These are phyloP conservation scores for Dryobota labecula DNA, from an alignment of 2,888 invertebrate genomes.

Conservation along the genomic window DNA sequence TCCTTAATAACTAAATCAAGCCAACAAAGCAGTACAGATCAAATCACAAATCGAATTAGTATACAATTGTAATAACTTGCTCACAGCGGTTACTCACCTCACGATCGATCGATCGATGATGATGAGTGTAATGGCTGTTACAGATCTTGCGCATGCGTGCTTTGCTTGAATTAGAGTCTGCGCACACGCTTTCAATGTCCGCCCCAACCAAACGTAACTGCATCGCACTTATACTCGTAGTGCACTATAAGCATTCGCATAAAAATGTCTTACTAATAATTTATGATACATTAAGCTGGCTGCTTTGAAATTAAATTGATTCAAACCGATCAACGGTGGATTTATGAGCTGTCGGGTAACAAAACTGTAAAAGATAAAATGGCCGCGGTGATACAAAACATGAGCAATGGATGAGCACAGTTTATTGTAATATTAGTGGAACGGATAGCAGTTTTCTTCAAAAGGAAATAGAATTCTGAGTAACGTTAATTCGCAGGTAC, in stretches of 20 bases:
- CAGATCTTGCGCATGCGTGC: constrained; percentile 66
- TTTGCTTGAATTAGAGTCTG: constrained; percentile 56
- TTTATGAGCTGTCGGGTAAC: constrained; percentile 40
- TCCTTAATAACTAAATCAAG: constrained; percentile 57
- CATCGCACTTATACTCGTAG: constrained; percentile 51
- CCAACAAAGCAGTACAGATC: constrained; percentile 46
- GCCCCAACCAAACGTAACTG: constrained; percentile 64
- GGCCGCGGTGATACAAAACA: constrained; percentile 11
- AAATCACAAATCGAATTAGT: constrained; percentile 57
- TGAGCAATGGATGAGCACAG: constrained; percentile 11
- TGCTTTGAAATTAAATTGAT: constrained; percentile 44
- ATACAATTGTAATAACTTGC: constrained; percentile 65
- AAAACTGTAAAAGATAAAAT: constrained; percentile 45
- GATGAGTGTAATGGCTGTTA: constrained; percentile 62
- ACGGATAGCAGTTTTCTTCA: constrained; percentile 25
- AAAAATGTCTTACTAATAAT: constrained; percentile 58
- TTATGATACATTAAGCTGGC: constrained; percentile 49
- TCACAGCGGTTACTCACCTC: constrained; percentile 64
- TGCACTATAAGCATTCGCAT: constrained; percentile 62
- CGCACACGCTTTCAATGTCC: constrained; percentile 68
- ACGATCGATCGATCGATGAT: constrained; percentile 58
- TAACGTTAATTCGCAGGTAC: constrained; percentile 1
- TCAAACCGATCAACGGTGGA: constrained; percentile 43
- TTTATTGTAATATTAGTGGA: neutral
- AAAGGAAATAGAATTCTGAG: constrained; percentile 10